Conservation (phyloP, 2,797 vertebrate genomes). For the Sebastes hopkinsi region DNA sequence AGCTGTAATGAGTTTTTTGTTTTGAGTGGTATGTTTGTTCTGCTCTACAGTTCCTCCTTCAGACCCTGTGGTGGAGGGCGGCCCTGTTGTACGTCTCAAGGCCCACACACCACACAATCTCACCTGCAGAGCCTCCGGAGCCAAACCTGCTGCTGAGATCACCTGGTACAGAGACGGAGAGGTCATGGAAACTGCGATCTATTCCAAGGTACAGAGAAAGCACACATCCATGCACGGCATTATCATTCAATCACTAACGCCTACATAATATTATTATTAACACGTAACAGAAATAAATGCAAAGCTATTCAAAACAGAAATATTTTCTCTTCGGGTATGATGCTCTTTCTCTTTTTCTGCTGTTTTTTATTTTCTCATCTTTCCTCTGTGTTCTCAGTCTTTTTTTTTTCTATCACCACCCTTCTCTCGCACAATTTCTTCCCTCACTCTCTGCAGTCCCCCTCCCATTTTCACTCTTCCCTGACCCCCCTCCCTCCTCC, state of each 20-base stretch:
- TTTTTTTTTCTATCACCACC: slow-evolving; percentile 41
- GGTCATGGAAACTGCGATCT: slow-evolving; percentile 84
- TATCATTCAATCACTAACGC: slow-evolving; percentile 44
- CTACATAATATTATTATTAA: slow-evolving; percentile 20
- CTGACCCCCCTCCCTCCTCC: slow-evolving; percentile 24
- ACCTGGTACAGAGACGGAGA: slow-evolving; percentile 92
- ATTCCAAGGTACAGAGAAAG: slow-evolving; percentile 84
- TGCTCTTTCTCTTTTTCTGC: slow-evolving; percentile 1
- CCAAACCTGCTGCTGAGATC: slow-evolving; percentile 90
- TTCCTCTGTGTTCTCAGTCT: slow-evolving; percentile 18
- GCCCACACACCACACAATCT: slow-evolving; percentile 88
- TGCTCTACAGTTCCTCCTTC: slow-evolving; percentile 86
- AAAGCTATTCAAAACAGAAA: slow-evolving; percentile 53
- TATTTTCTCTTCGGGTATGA: slow-evolving; percentile 44
- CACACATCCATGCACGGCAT: slow-evolving; percentile 13
- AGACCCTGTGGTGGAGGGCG: slow-evolving; percentile 87
- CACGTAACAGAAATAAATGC: slow-evolving; percentile 40
- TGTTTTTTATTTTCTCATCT: slow-evolving; percentile 43
- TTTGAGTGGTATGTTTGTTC: slow-evolving; percentile 57
- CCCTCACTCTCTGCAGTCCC: slow-evolving; percentile 67
- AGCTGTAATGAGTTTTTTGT: slow-evolving; percentile 48
- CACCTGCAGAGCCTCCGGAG: slow-evolving; percentile 86
- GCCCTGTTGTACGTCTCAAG: slow-evolving; percentile 88
- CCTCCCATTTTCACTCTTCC: slow-evolving; percentile 67
- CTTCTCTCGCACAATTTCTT: slow-evolving; percentile 58